Evolutionary conservation across 2,113 vertebrate species (phyloP).

Genomic region (Pan paniscus): DNA sequence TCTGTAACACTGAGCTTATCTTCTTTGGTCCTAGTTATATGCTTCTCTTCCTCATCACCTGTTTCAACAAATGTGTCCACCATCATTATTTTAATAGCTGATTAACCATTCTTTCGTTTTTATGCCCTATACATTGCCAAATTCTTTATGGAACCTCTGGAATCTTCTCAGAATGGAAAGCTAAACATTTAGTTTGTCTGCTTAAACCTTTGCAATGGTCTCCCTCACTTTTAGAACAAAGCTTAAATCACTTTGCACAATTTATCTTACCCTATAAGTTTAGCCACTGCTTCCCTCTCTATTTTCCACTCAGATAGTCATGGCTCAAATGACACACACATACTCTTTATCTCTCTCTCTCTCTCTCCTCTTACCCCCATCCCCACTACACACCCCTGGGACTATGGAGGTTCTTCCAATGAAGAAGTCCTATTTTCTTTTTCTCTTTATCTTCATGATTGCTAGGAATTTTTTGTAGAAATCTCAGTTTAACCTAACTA

Average conservation of each 20-base stretch:
- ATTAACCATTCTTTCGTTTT: not conserved
- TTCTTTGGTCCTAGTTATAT: not conserved
- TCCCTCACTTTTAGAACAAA: not conserved
- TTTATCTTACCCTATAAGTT: not conserved
- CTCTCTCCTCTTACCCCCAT: not conserved
- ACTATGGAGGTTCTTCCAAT: not conserved
- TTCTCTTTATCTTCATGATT: not conserved
- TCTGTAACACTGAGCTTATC: not conserved
- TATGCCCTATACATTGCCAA: not conserved
- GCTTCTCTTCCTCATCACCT: not conserved
- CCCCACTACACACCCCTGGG: not conserved
- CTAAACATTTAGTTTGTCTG: not conserved
- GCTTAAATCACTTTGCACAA: not conserved
- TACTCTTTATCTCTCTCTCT: not conserved
- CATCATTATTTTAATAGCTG: not conserved
- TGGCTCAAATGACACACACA: not conserved
- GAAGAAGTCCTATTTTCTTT: accelerated
- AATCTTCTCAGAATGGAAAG: not conserved
- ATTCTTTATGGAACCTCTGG: not conserved
- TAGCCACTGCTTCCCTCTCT: not conserved
- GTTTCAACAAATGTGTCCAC: not conserved
- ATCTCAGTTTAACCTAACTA: not conserved
- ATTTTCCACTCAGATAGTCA: not conserved
- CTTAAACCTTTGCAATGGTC: not conserved
- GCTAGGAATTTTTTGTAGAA: not conserved